phyloP scores from a whole-genome alignment of 2,888 invertebrate species.

The Chrysotoxum bicinctum region DNA sequence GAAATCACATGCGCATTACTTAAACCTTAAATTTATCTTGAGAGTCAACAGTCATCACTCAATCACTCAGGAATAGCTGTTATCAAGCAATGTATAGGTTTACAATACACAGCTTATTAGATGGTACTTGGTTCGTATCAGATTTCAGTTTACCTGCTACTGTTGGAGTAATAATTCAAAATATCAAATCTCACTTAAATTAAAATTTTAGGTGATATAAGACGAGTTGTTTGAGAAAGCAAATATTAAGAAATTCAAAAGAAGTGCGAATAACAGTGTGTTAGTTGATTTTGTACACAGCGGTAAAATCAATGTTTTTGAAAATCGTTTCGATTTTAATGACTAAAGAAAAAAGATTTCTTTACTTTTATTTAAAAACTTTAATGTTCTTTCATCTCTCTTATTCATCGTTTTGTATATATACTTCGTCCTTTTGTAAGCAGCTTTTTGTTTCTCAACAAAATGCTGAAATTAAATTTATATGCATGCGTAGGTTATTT shows the following conservation, averaged over 20 bases:
- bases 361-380: not conserved
- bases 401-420: not conserved
- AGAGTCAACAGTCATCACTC: not conserved
- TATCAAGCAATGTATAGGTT: not conserved
- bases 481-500: conserved; percentile 20
- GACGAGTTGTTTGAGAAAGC: not conserved
- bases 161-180: too few relatives aligned
- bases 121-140: too few relatives aligned
- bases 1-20: conserved; percentile 15
- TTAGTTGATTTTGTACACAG: too few relatives aligned
- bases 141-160: too few relatives aligned
- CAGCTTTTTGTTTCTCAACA: not conserved
- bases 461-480: conserved; percentile 10
- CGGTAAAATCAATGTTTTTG: not conserved
- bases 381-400: conserved; percentile 42
- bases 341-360: not conserved
- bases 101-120: not conserved
- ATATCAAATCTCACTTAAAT: too few relatives aligned
- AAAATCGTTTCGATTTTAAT: not conserved
- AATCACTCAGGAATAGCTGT: not conserved
- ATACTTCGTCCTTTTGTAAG: not conserved
- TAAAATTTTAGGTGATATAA: too few relatives aligned
- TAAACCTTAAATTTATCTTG: not conserved
- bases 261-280: not conserved
- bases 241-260: too few relatives aligned